Conservation (phyloP, 2,888 invertebrate genomes). For the Leptinotarsa juncta region DNA sequence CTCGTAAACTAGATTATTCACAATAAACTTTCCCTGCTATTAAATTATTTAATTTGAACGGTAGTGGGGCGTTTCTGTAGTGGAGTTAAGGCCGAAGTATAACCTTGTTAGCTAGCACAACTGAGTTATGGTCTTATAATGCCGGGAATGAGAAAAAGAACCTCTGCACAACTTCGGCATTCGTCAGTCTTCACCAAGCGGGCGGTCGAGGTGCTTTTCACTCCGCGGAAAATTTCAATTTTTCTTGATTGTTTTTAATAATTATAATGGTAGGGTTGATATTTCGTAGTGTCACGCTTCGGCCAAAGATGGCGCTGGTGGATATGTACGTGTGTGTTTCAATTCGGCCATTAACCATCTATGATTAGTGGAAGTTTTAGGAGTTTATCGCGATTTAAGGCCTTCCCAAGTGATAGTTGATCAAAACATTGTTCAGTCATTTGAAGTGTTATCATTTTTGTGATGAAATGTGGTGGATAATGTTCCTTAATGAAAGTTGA, state of each 20-base stretch:
- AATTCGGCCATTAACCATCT: not conserved
- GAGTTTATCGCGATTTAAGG: not conserved
- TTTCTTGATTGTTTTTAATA: not conserved
- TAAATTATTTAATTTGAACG: slow-evolving; percentile 68
- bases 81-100: slow-evolving; percentile 66
- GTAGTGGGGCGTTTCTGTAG: slow-evolving; percentile 60
- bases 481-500: too few species aligned
- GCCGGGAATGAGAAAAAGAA: slow-evolving; percentile 64
- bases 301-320: slow-evolving; percentile 17
- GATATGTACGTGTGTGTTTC: not conserved
- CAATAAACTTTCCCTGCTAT: slow-evolving; percentile 69
- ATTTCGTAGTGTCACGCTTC: not conserved
- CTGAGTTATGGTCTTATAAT: slow-evolving; percentile 67
- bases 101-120: slow-evolving; percentile 67
- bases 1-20: slow-evolving; percentile 67
- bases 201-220: slow-evolving; percentile 52
- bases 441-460: too few species aligned
- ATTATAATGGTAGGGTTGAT: slow-evolving; percentile 10
- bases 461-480: too few species aligned
- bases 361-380: not conserved
- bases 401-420: too few species aligned
- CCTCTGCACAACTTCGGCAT: slow-evolving; percentile 58
- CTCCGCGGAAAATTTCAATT: slow-evolving; percentile 30
- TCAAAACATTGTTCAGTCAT: too few species aligned
- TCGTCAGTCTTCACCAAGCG: slow-evolving; percentile 61